Evolutionary conservation across 2,888 invertebrate genomes (phyloP).

Genomic region (Drosophila birchii): DNA sequence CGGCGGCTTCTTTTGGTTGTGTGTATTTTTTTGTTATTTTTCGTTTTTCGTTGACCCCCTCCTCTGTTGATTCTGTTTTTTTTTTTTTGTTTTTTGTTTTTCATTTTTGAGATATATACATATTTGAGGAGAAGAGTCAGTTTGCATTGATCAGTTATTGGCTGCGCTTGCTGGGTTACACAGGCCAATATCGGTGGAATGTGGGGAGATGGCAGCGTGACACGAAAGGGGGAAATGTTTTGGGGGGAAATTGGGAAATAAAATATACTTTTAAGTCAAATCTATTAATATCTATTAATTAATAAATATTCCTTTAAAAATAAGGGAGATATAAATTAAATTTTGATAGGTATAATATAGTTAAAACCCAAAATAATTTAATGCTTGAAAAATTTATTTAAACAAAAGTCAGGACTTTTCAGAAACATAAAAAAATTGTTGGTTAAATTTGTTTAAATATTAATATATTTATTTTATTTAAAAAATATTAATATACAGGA

Average conservation of each 20-base stretch:
- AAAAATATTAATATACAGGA: no score
- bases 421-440: no score
- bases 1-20: slow-evolving; percentile 69
- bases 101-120: slow-evolving; percentile 20
- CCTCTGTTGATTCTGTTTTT: slow-evolving; percentile 30
- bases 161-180: slow-evolving; percentile 54
- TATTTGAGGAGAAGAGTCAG: slow-evolving; percentile 61
- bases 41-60: background rate
- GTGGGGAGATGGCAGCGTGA: slow-evolving; percentile 21
- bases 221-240: slow-evolving; percentile 11
- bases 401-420: no score
- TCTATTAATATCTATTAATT: no score
- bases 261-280: background rate
- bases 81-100: slow-evolving; percentile 8
- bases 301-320: no score
- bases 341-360: no score
- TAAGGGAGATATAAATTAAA: no score
- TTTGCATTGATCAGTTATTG: slow-evolving; percentile 72
- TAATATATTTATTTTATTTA: no score
- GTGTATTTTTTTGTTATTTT: slow-evolving; percentile 2
- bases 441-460: no score
- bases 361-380: no score
- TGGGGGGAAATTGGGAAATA: background rate
- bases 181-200: slow-evolving; percentile 16
- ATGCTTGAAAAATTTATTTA: no score